Percentiles rank a stretch among this genome's conserved stretches.
These are phyloP conservation scores for Labeo calbasu DNA, from an alignment of 2,797 vertebrate species.

Conservation along the genomic window DNA sequence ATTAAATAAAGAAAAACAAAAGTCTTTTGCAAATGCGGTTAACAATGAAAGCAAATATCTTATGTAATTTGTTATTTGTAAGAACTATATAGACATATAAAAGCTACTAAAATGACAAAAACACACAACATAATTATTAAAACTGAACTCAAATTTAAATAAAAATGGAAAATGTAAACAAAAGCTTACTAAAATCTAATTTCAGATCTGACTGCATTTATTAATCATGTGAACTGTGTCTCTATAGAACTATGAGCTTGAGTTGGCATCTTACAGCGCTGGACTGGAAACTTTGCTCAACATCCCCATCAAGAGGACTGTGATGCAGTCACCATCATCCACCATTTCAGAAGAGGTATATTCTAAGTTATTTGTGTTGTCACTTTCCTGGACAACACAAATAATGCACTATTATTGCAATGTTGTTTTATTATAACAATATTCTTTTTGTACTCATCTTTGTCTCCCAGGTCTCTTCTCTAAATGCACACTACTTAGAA, in stretches of 20 bases:
- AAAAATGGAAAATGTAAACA: background rate
- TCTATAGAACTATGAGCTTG: conserved; percentile 90
- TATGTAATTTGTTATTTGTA: no score
- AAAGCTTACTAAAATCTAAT: background rate
- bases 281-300: conserved; percentile 93
- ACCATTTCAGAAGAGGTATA: conserved; percentile 91
- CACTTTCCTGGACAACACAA: background rate
- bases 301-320: conserved; percentile 91
- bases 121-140: background rate
- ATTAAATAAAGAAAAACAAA: no score
- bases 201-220: no score
- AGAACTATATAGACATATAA: background rate
- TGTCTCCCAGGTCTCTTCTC: conserved; percentile 81
- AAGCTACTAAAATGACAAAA: background rate
- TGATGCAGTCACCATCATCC: conserved; percentile 89
- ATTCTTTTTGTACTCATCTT: conserved; percentile 15
- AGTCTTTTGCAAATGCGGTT: no score
- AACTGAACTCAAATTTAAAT: background rate
- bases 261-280: conserved; percentile 87
- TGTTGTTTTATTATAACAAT: background rate
- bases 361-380: no score
- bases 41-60: no score
- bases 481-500: conserved; percentile 92
- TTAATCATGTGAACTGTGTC: background rate
- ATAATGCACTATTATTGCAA: background rate